These are phyloP conservation scores for Magallana angulata DNA, from an alignment of 1,140 invertebrate species.

Conservation along the genomic window DNA sequence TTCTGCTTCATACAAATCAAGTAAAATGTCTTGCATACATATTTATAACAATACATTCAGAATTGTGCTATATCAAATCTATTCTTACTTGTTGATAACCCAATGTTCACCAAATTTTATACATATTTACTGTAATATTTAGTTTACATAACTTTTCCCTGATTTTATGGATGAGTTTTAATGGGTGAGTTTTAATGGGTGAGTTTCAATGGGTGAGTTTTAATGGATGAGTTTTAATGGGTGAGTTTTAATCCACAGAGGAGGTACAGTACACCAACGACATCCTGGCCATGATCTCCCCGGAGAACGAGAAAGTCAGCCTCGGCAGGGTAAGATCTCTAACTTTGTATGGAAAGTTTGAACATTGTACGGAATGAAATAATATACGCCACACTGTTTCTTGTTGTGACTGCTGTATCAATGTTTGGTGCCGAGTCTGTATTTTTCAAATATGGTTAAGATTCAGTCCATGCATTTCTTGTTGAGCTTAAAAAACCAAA, in stretches of 20 bases:
- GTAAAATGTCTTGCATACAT: background rate
- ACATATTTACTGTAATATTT: too few relatives aligned
- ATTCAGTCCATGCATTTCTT: too few relatives aligned
- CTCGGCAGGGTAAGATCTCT: conserved; percentile 84
- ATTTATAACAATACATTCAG: background rate
- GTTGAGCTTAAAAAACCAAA: too few relatives aligned
- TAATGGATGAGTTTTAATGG: background rate
- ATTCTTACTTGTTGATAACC: background rate
- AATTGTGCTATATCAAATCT: too few relatives aligned
- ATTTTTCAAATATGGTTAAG: too few relatives aligned
- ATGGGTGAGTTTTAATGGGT: background rate
- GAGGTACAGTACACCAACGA: conserved; percentile 84
- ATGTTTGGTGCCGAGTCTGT: too few relatives aligned
- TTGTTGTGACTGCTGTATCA: too few relatives aligned
- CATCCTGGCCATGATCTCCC: conserved; percentile 91
- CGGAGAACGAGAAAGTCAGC: conserved; percentile 89
- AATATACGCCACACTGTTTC: too few relatives aligned
- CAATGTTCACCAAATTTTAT: background rate
- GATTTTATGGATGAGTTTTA: too few relatives aligned
- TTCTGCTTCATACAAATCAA: background rate
- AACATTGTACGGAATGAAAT: too few relatives aligned
- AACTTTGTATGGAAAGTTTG: too few relatives aligned
- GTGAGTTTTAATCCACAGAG: conserved; percentile 47
- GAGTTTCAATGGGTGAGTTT: background rate
- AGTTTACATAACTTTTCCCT: too few relatives aligned